These are phyloP conservation scores for Crotalus adamanteus DNA, from an alignment of 2,797 vertebrate genomes.

Conservation along the genomic window DNA sequence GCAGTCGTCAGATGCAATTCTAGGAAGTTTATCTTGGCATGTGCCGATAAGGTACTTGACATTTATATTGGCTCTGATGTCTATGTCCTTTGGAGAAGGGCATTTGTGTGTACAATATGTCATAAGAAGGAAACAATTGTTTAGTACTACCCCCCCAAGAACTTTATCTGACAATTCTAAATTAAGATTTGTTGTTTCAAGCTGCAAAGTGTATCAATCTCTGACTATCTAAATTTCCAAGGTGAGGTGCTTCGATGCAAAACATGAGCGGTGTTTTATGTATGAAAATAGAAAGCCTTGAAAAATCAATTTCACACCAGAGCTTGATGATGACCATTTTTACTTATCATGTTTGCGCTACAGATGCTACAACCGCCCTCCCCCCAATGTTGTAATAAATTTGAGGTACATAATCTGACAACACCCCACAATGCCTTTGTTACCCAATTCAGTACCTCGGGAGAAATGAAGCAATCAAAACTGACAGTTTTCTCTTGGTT, in stretches of 20 bases:
- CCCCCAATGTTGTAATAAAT: constrained; percentile 7
- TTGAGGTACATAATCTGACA: background rate
- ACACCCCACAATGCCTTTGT: background rate
- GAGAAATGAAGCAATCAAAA: background rate
- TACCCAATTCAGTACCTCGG: background rate
- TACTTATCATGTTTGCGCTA: constrained; percentile 33
- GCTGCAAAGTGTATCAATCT: constrained; percentile 55
- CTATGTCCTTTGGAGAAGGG: background rate
- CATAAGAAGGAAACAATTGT: background rate
- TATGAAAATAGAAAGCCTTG: constrained; percentile 47
- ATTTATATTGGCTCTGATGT: background rate
- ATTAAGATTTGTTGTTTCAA: constrained; percentile 47
- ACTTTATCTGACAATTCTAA: constrained; percentile 41
- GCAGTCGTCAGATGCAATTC: too few species aligned
- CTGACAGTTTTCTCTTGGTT: background rate
- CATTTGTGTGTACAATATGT: background rate
- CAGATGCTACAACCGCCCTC: background rate
- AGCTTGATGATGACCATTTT: constrained; percentile 43
- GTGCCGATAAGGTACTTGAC: background rate
- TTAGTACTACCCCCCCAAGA: background rate
- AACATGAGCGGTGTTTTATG: constrained; percentile 27
- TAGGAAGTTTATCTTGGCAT: background rate
- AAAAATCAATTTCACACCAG: constrained; percentile 58
- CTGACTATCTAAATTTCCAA: constrained; percentile 38
- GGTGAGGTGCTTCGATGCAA: constrained; percentile 41